These are phyloP conservation scores for Drosophila pseudotakahashii DNA, from an alignment of 2,888 invertebrate genomes.

Conservation along the genomic window DNA sequence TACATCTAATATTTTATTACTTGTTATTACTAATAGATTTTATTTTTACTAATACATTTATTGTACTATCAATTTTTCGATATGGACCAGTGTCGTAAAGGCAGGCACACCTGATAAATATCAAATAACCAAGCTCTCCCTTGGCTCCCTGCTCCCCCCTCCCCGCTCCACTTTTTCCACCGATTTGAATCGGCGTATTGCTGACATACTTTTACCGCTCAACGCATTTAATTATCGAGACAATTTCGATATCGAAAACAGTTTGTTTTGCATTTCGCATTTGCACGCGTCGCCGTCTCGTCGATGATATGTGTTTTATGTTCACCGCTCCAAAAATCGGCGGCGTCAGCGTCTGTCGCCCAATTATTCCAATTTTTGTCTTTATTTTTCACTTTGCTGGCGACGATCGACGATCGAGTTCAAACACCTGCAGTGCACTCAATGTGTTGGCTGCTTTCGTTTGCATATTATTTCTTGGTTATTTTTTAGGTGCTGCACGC, in stretches of 20 bases:
- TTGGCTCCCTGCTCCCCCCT: too few relatives aligned
- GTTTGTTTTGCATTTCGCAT: slow-evolving; percentile 79
- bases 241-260: slow-evolving; percentile 67
- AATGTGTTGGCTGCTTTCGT: slow-evolving; percentile 47
- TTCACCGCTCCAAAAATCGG: slow-evolving; percentile 39
- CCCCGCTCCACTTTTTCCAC: not conserved
- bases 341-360: slow-evolving; percentile 49
- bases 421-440: slow-evolving; percentile 78
- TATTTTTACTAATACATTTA: not conserved
- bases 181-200: slow-evolving; percentile 23
- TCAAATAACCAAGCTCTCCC: slow-evolving; percentile 3
- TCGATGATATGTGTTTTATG: slow-evolving; percentile 42
- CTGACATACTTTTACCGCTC: slow-evolving; percentile 74
- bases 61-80: not conserved
- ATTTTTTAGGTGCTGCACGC: slow-evolving; percentile 37
- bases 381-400: slow-evolving; percentile 28
- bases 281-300: slow-evolving; percentile 51
- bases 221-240: slow-evolving; percentile 78
- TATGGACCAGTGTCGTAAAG: slow-evolving; percentile 18
- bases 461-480: slow-evolving; percentile 55
- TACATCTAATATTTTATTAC: too few relatives aligned
- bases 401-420: slow-evolving; percentile 76
- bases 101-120: slow-evolving; percentile 30
- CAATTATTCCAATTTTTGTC: slow-evolving; percentile 46
- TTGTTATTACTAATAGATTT: too few relatives aligned